phyloP scores from a whole-genome alignment of 2,888 invertebrate genomes.

The Malthinus flaveolus region DNA sequence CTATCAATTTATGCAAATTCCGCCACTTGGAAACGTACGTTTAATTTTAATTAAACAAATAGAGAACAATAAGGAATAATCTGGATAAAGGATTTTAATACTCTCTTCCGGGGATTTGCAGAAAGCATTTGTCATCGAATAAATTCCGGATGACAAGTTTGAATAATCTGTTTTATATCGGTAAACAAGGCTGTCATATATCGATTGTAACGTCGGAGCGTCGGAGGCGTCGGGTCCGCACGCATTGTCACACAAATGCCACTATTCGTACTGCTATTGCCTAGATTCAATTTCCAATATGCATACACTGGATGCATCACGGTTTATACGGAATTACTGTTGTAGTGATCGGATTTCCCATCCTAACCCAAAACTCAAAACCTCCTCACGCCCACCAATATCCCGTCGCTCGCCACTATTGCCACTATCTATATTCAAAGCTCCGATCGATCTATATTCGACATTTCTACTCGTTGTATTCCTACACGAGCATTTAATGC shows the following conservation, averaged over 20 bases:
- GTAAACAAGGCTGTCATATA: slow-evolving; percentile 53
- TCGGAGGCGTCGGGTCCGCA: slow-evolving; percentile 43
- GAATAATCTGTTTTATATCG: slow-evolving; percentile 52
- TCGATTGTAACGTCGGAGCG: slow-evolving; percentile 43
- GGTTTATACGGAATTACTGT: slow-evolving; percentile 50
- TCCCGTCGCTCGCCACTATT: slow-evolving; percentile 32
- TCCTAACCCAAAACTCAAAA: slow-evolving; percentile 29
- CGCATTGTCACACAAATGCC: slow-evolving; percentile 50
- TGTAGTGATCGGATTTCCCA: slow-evolving; percentile 49
- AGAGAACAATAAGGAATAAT: background rate
- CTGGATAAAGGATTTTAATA: slow-evolving; percentile 7
- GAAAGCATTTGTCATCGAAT: slow-evolving; percentile 45
- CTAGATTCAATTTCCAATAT: slow-evolving; percentile 56
- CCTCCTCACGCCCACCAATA: slow-evolving; percentile 28
- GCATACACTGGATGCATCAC: slow-evolving; percentile 46
- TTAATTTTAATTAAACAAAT: too few species aligned
- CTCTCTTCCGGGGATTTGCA: slow-evolving; percentile 35
- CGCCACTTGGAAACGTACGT: too few species aligned
- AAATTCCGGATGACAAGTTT: slow-evolving; percentile 53
- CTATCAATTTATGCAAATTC: slow-evolving; percentile 17
- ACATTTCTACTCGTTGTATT: slow-evolving; percentile 38
- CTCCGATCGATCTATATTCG: slow-evolving; percentile 36
- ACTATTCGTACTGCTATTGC: slow-evolving; percentile 51
- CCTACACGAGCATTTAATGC: slow-evolving; percentile 37
- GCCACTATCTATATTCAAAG: slow-evolving; percentile 34